A percentile compares a stretch with the other conserved stretches of the same genome.
Conservation (phyloP, 2,113 vertebrate genomes). For the Elanoides forficatus region DNA sequence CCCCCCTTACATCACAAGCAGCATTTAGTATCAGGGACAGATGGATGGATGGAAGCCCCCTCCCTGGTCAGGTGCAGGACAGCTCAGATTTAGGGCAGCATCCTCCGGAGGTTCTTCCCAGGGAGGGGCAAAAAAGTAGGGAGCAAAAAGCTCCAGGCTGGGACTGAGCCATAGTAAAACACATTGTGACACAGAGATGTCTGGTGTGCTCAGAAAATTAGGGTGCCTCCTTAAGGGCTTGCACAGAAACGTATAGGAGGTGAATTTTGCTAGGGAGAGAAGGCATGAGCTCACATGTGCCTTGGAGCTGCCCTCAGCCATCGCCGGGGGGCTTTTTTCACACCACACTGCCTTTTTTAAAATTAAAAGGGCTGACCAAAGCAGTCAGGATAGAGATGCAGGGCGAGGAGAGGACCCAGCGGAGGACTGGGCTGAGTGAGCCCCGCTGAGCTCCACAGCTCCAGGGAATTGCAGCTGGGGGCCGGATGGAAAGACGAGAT, state of each 20-base stretch:
- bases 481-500: background rate
- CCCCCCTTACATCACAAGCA: background rate
- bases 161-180: background rate
- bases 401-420: background rate
- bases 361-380: background rate
- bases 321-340: background rate
- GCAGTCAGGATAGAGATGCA: background rate
- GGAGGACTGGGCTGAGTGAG: background rate
- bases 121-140: background rate
- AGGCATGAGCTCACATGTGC: background rate
- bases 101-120: background rate
- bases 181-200: accelerated
- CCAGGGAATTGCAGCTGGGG: background rate
- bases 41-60: background rate
- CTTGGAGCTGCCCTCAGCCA: background rate
- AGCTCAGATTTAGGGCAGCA: background rate
- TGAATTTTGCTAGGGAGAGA: background rate
- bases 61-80: background rate
- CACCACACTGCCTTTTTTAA: accelerated
- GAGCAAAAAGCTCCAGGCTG: background rate
- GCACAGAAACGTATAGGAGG: background rate
- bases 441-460: accelerated
- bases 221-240: background rate
- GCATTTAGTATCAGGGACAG: background rate
- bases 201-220: background rate